Conservation (phyloP, 2,888 invertebrate genomes). For the Ferdinandea cuprea region DNA sequence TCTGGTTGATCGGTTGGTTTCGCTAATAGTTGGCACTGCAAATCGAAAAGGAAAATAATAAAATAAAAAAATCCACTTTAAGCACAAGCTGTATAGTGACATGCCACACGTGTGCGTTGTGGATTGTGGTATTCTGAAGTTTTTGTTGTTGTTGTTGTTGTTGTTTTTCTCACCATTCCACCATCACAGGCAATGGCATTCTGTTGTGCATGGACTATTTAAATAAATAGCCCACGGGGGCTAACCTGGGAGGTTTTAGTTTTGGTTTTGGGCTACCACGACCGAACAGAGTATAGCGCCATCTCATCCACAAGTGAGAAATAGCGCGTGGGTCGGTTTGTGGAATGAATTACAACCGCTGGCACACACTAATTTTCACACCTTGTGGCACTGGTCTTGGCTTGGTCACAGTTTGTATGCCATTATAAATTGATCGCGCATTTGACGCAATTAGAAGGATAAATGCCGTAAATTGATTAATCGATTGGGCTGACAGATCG, state of each 20-base stretch:
- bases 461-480: slow-evolving; percentile 63
- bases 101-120: slow-evolving; percentile 59
- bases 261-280: slow-evolving; percentile 18
- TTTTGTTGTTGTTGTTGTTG: too few relatives aligned
- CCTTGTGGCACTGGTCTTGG: slow-evolving; percentile 51
- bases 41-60: slow-evolving; percentile 3
- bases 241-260: slow-evolving; percentile 45
- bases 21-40: slow-evolving; percentile 53
- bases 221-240: slow-evolving; percentile 68
- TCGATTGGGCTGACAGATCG: slow-evolving; percentile 61
- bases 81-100: slow-evolving; percentile 28
- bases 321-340: slow-evolving; percentile 50
- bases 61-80: slow-evolving; percentile 16
- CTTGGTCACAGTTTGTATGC: slow-evolving; percentile 27
- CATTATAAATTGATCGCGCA: slow-evolving; percentile 60
- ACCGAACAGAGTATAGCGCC: slow-evolving; percentile 51
- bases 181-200: slow-evolving; percentile 23
- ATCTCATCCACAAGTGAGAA: slow-evolving; percentile 42
- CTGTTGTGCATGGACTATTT: slow-evolving; percentile 45
- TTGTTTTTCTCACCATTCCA: slow-evolving; percentile 58
- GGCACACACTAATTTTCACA: slow-evolving; percentile 68
- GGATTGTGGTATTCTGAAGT: slow-evolving; percentile 3
- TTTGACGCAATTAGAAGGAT: slow-evolving; percentile 69
- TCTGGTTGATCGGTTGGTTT: slow-evolving; percentile 55
- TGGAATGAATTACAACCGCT: slow-evolving; percentile 57